Conservation (phyloP, 1,140 invertebrate genomes). For the roundworm (Caenorhabditis elegans) region DNA sequence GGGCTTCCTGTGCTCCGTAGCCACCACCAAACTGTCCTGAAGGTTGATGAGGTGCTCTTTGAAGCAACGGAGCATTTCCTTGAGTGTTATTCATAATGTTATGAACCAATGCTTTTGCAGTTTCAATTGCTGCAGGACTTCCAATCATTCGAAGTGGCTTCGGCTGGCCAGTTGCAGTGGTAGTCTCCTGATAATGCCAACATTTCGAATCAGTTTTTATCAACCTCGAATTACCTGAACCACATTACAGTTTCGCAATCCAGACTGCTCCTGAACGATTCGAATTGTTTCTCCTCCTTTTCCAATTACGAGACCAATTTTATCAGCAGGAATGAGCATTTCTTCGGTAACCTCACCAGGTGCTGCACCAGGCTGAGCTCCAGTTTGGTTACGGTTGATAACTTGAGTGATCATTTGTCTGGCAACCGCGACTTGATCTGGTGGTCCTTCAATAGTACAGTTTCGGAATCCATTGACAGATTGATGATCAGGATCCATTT, state of each 20-base stretch:
- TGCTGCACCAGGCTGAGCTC: too few relatives aligned
- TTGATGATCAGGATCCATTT: slow-evolving; percentile 75
- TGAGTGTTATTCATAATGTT: background rate
- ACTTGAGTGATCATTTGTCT: slow-evolving; percentile 75
- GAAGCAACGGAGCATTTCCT: background rate
- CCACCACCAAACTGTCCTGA: background rate
- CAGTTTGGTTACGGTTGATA: background rate
- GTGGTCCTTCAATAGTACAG: slow-evolving; percentile 73
- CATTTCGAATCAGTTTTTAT: too few relatives aligned
- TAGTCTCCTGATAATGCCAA: slow-evolving; percentile 76
- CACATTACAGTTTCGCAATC: slow-evolving; percentile 70
- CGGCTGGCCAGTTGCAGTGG: slow-evolving; percentile 74
- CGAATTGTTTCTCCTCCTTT: slow-evolving; percentile 95
- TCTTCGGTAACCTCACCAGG: slow-evolving; percentile 73
- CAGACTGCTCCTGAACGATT: slow-evolving; percentile 83
- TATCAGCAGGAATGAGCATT: slow-evolving; percentile 92
- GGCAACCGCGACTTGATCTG: slow-evolving; percentile 71
- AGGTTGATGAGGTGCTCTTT: slow-evolving; percentile 64
- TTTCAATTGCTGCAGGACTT: slow-evolving; percentile 78
- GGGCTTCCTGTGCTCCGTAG: background rate
- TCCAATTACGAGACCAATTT: slow-evolving; percentile 91
- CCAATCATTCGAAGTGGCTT: slow-evolving; percentile 92
- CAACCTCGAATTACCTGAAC: too few relatives aligned
- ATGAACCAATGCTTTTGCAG: background rate
- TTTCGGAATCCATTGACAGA: slow-evolving; percentile 73